These are phyloP conservation scores for Poecilia latipinna DNA, from an alignment of 2,113 vertebrate species.

Conservation along the genomic window DNA sequence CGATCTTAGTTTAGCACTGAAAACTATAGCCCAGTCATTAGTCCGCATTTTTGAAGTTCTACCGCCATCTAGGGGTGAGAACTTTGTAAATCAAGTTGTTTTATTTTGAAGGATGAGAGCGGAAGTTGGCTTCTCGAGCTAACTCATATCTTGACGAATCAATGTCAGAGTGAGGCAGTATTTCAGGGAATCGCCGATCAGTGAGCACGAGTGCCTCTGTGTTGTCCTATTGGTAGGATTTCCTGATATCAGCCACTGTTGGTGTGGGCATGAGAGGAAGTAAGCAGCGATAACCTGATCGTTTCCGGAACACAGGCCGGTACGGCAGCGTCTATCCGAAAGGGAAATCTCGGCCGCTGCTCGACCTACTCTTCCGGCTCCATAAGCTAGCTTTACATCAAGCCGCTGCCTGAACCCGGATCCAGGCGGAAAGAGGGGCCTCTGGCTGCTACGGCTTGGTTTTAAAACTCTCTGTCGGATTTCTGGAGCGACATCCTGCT, in stretches of 20 bases:
- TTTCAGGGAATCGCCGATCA: conserved; percentile 20
- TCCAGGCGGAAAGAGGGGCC: conserved; percentile 57
- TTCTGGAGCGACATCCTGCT: conserved; percentile 46
- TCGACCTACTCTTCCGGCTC: conserved; percentile 16
- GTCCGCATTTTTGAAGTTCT: background rate
- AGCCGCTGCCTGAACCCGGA: conserved; percentile 20
- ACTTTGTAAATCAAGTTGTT: background rate
- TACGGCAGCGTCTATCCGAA: conserved; percentile 30
- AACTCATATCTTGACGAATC: fast-evolving
- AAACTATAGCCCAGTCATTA: background rate
- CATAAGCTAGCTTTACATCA: conserved; percentile 24
- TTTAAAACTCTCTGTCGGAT: conserved; percentile 37
- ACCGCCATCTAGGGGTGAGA: background rate
- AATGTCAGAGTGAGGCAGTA: conserved; percentile 32
- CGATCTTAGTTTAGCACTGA: too few relatives aligned
- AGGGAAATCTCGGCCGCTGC: conserved; percentile 23
- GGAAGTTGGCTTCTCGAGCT: conserved; percentile 4
- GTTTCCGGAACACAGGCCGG: conserved; percentile 44
- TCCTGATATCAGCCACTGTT: background rate
- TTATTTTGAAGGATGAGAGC: conserved; percentile 59
- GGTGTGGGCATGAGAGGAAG: conserved; percentile 53
- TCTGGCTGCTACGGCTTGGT: conserved; percentile 59
- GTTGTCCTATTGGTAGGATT: too few relatives aligned
- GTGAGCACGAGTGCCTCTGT: background rate
- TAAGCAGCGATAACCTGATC: conserved; percentile 35